Evolutionary conservation across 2,888 invertebrate species (phyloP).

Genomic region (Octonoba sinensis): DNA sequence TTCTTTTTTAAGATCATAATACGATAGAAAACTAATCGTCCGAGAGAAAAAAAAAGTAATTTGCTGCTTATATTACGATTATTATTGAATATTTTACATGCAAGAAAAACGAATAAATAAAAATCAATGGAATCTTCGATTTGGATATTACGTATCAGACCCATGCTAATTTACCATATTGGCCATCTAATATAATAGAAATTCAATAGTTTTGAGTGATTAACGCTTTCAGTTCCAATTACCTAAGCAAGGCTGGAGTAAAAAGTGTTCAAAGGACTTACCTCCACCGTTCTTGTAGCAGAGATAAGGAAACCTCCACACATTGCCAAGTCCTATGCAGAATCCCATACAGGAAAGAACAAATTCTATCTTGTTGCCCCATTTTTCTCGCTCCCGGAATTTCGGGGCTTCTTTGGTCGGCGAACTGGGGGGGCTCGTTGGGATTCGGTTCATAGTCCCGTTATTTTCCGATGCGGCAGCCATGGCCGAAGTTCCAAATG

Average conservation of each 20-base stretch:
- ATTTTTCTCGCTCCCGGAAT: slow-evolving; percentile 65
- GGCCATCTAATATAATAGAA: no score
- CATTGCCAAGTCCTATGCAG: slow-evolving; percentile 66
- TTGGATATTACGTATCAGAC: no score
- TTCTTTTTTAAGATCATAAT: no score
- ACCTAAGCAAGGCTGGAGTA: not conserved
- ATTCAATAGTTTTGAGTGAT: no score
- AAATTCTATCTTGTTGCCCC: slow-evolving; percentile 67
- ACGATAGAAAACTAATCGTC: no score
- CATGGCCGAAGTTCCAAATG: slow-evolving; percentile 15
- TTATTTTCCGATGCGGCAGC: no score
- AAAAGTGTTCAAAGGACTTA: slow-evolving; percentile 28
- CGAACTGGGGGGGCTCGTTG: slow-evolving; percentile 47
- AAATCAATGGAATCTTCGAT: no score
- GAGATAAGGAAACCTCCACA: slow-evolving; percentile 66
- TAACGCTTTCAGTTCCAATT: not conserved
- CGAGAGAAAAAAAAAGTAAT: no score
- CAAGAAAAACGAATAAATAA: no score
- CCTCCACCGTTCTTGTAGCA: slow-evolving; percentile 67
- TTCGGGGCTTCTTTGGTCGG: slow-evolving; percentile 53
- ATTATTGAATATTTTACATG: no score
- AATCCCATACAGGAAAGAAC: slow-evolving; percentile 67
- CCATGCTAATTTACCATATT: no score
- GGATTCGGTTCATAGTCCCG: slow-evolving; percentile 26
- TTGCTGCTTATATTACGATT: no score